Evolutionary conservation across 64 coral and sea anemone species (phyloP), one percentile per base, ranked within the genome.

Genomic region (Dendronephthya gigantea): DNA sequence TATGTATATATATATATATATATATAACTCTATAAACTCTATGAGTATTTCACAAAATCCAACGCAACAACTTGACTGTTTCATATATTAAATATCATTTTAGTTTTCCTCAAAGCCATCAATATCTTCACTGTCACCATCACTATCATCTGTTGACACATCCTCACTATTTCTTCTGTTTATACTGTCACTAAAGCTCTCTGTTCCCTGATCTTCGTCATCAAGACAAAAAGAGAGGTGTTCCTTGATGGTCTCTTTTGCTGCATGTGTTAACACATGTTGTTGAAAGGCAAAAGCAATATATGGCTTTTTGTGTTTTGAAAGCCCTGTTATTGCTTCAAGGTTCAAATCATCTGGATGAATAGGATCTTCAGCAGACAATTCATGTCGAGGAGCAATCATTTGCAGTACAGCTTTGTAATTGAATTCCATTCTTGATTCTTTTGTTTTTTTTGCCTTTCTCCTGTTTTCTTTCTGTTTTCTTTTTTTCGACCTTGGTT

Each of bases 381-480:
- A 8, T 19, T 33, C 85, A 35, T 87, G 52, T 29, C 75, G 62
- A 8, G 85, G 88, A 31, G 76, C 88, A 89, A 84, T 90, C 65
- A 83, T 68, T 72, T 85, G 83, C 32, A 84, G 58, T 40, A 51
- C 55, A 41, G 75, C 65, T 48, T 13, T 79, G 65, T 72, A 84
- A 68, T 90, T 83, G 15, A 87, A 22, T 87, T 87, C 45, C 25
- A 68, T 68, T 68, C 86, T 36, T 33, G 62, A 49, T 50, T 87
- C 41, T 79, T 87, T 87, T 25, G 86, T 59, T 59, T 75, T 88
- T 34, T 58, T 48, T 88, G 86, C 86, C 39, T 88, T 37, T 65
- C 86, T 88, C 72, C 86, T 88, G 40, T 87, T 87, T 59, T 87
- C 58, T 87, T 79, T 89, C 79, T 84, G 82, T 84, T 89, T 89